Evolutionary conservation across 2,888 invertebrate species (phyloP), one percentile per base, ranked within the genome.

Genomic region (Melangyna quadrimaculata): DNA sequence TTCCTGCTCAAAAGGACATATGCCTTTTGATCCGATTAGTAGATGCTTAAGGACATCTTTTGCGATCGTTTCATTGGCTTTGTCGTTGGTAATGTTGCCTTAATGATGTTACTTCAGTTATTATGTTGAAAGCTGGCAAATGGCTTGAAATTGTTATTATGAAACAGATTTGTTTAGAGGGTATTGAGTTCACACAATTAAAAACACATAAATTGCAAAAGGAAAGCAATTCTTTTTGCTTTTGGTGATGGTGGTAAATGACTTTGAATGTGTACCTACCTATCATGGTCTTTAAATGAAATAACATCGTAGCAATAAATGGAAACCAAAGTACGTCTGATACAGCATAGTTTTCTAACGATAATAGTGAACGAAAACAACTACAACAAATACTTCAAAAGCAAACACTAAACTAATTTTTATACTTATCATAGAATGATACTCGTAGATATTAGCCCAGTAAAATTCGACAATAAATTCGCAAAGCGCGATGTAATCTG

Each of bases 11-110:
- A 37, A 24, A 37, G 59, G 27, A 61, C 69, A 67, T 29, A 72
- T 71, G 75, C 71, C 75, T 79, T 72, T 75, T 84, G 67, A 84
- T 75, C 57, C 74, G 75, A 84, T 84, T 75, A 75, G 67, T 53
- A 53, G 79, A 71, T 72, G 67, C 71, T 84, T 74, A 83, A 73
- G 70, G 32, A 65, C 72, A 78, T 69, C 29, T 43, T 51, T 40
- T 22, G 32, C 40, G 70, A 72, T 77, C 69, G 37, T 40, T 73
- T 73, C 43, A 53, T 77, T 45, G 43, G 17, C 12, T 67, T 57
- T 72, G 22, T 24, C 27, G 14, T 53, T 69, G 19, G 19, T 71
- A 32, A 57, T 59, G 29, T 43, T 17, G 32, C 12, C 24, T 69
- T 73, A 82, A 77, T 78, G 61, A 78, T 82, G 72, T 69, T 48